These are phyloP conservation scores for Zaprionus gabonicus DNA, from an alignment of 1,140 invertebrate genomes.

Conservation along the genomic window DNA sequence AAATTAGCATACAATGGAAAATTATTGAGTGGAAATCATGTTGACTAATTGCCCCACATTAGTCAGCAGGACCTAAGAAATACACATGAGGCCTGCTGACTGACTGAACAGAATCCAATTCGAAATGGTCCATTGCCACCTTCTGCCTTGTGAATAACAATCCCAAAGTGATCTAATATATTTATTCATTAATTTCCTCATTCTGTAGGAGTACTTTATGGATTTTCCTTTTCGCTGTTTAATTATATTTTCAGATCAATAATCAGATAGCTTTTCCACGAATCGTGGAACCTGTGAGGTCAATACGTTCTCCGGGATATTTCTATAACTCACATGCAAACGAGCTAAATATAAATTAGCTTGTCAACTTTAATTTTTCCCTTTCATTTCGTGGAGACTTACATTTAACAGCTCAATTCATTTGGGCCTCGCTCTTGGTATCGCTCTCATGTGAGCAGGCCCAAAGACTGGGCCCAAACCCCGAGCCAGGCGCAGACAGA, in stretches of 20 bases:
- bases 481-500: constrained; percentile 12
- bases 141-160: background rate
- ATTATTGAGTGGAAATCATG: constrained; percentile 50
- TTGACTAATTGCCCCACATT: constrained; percentile 42
- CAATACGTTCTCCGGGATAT: constrained; percentile 37
- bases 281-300: constrained; percentile 48
- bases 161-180: background rate
- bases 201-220: background rate
- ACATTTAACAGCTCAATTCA: constrained; percentile 83
- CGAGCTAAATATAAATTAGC: constrained; percentile 76
- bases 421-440: constrained; percentile 38
- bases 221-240: background rate
- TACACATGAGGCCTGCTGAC: constrained; percentile 8
- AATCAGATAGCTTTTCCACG: background rate
- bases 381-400: constrained; percentile 75
- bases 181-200: background rate
- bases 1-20: constrained; percentile 22
- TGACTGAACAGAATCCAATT: constrained; percentile 15
- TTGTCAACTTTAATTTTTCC: constrained; percentile 78
- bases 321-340: constrained; percentile 58
- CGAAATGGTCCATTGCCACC: constrained; percentile 16
- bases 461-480: constrained; percentile 30
- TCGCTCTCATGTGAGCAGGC: constrained; percentile 56
- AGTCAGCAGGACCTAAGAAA: constrained; percentile 5
- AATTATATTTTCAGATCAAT: background rate